Evolutionary conservation across 2,113 vertebrate genomes (phyloP).

Genomic region (Platysternon megacephalum): DNA sequence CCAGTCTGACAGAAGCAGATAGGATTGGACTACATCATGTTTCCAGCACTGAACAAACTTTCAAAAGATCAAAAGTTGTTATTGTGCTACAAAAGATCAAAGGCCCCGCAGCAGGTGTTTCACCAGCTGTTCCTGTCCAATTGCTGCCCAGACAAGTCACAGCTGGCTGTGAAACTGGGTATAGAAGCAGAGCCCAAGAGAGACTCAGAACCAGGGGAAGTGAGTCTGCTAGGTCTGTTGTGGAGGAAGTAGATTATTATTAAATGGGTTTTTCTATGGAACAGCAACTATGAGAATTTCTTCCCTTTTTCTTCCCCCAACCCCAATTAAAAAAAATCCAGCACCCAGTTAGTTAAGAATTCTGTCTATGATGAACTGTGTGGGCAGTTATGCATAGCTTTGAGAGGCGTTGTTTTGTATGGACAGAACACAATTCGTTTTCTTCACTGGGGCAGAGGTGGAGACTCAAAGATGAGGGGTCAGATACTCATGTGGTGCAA

Average conservation of each 20-base stretch:
- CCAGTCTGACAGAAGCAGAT: background rate
- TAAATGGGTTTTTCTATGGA: background rate
- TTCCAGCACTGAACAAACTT: background rate
- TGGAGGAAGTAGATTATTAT: background rate
- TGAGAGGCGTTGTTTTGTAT: background rate
- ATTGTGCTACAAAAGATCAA: constrained; percentile 37
- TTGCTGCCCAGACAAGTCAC: constrained; percentile 30
- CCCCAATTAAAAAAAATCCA: background rate
- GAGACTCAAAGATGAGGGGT: background rate
- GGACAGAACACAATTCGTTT: background rate
- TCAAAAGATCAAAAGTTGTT: background rate
- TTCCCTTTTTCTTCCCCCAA: background rate
- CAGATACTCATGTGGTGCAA: background rate
- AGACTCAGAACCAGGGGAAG: background rate
- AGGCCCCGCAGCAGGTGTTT: constrained; percentile 54
- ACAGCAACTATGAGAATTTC: background rate
- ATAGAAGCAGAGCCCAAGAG: background rate
- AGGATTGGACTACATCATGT: background rate
- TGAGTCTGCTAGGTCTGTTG: background rate
- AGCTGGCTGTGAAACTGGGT: background rate
- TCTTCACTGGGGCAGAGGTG: background rate
- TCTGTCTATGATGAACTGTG: background rate
- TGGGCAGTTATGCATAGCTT: background rate
- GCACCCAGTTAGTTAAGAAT: background rate
- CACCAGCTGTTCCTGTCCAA: constrained; percentile 31